A percentile compares a stretch with the other conserved stretches of the same genome.
Evolutionary conservation across 2,888 invertebrate species (phyloP).

Genomic region (Orthonychiurus folsomi): DNA sequence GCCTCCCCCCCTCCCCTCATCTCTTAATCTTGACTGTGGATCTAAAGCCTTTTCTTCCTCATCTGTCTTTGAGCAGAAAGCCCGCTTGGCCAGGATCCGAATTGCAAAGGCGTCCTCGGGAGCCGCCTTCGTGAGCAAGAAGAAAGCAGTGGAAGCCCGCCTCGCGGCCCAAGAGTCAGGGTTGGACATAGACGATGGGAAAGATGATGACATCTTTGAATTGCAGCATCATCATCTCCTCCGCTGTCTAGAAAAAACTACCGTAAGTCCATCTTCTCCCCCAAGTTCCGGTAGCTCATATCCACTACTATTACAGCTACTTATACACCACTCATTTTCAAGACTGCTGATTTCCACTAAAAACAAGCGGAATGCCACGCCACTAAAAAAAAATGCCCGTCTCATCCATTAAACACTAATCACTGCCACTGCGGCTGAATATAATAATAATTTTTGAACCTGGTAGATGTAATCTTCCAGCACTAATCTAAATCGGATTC

Average conservation of each 20-base stretch:
- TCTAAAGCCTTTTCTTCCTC: not conserved
- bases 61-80: slow-evolving; percentile 73
- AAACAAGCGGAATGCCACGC: too few species aligned
- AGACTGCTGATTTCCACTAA: too few species aligned
- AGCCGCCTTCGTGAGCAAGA: slow-evolving; percentile 95
- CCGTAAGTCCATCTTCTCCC: slow-evolving; percentile 59
- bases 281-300: too few species aligned
- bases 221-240: slow-evolving; percentile 97
- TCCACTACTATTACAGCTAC: too few species aligned
- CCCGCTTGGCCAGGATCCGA: slow-evolving; percentile 91
- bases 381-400: too few species aligned
- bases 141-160: slow-evolving; percentile 94
- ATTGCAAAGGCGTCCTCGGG: slow-evolving; percentile 98
- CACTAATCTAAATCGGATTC: too few species aligned
- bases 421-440: too few species aligned
- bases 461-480: too few species aligned
- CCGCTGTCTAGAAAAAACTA: slow-evolving; percentile 94
- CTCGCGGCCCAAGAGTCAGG: slow-evolving; percentile 88
- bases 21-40: not conserved
- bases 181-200: slow-evolving; percentile 77
- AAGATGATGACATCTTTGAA: slow-evolving; percentile 96
- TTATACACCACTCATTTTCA: too few species aligned
- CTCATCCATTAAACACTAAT: too few species aligned
- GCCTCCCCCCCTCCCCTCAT: not conserved
- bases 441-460: too few species aligned